Evolutionary conservation across 2,797 vertebrate species (phyloP).

Genomic region (Rhadinocentrus ornatus): DNA sequence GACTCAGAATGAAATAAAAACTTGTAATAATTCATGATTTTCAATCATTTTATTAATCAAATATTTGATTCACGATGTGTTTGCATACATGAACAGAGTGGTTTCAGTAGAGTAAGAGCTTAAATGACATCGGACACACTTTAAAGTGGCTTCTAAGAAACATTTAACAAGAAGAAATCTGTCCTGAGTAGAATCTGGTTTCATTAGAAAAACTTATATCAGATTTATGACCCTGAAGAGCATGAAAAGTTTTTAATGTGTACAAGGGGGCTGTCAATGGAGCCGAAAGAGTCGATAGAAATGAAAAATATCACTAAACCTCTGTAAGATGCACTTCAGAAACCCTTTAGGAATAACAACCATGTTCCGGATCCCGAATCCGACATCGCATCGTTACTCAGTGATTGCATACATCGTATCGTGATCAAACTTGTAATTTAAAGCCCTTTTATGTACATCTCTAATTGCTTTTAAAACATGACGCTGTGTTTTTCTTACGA

Average conservation of each 20-base stretch:
- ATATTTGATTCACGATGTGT: background rate
- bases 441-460: background rate
- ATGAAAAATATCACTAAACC: too few species aligned
- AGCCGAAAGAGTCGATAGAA: too few species aligned
- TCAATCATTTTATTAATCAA: background rate
- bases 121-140: too few species aligned
- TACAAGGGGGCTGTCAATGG: too few species aligned
- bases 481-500: background rate
- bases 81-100: slow-evolving; percentile 3
- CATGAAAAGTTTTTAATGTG: background rate
- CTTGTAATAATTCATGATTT: background rate
- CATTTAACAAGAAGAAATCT: background rate
- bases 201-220: background rate
- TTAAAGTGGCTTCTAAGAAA: background rate
- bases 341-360: too few species aligned
- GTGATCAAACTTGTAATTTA: too few species aligned
- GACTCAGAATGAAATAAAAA: background rate
- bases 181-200: slow-evolving; percentile 10
- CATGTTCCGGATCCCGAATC: too few species aligned
- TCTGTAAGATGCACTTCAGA: too few species aligned
- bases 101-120: background rate
- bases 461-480: background rate
- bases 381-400: too few species aligned
- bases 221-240: slow-evolving; percentile 1
- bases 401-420: too few species aligned